A percentile compares a stretch with the other conserved stretches of the same genome.
Conservation (phyloP, 2,797 vertebrate genomes). For the Anabacerthia variegaticeps region DNA sequence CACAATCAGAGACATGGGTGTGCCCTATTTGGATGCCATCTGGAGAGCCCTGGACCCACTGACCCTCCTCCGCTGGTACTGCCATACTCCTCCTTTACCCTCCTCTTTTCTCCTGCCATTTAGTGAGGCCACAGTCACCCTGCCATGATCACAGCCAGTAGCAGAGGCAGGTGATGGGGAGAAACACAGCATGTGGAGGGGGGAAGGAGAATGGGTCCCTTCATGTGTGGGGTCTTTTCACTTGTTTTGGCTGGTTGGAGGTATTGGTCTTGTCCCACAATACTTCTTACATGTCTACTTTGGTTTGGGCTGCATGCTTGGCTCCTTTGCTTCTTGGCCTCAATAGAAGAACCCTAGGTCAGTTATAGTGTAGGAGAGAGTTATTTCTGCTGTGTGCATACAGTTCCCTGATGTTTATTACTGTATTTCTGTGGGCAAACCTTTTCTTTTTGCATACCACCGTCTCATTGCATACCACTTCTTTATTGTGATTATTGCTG, state of each 20-base stretch:
- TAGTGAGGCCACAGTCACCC: background rate
- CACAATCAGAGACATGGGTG: background rate
- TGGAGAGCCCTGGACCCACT: background rate
- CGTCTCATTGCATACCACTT: background rate
- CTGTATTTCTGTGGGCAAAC: background rate
- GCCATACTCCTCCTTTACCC: background rate
- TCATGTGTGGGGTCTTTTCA: background rate
- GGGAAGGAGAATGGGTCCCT: background rate
- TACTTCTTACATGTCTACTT: background rate
- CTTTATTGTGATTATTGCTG: background rate
- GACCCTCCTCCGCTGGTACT: background rate
- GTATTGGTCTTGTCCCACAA: background rate
- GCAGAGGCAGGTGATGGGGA: background rate
- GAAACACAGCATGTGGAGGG: rapidly evolving
- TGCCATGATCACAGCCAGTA: background rate
- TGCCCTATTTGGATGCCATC: background rate
- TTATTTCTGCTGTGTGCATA: background rate
- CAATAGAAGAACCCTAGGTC: background rate
- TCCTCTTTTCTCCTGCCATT: background rate
- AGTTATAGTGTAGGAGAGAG: background rate
- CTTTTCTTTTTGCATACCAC: background rate
- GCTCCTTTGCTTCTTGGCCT: background rate
- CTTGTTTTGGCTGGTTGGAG: background rate
- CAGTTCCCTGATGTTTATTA: background rate
- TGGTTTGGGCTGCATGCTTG: background rate